These are phyloP conservation scores for Pristionchus arcanus DNA, from an alignment of 2,888 invertebrate species.

Conservation along the genomic window DNA sequence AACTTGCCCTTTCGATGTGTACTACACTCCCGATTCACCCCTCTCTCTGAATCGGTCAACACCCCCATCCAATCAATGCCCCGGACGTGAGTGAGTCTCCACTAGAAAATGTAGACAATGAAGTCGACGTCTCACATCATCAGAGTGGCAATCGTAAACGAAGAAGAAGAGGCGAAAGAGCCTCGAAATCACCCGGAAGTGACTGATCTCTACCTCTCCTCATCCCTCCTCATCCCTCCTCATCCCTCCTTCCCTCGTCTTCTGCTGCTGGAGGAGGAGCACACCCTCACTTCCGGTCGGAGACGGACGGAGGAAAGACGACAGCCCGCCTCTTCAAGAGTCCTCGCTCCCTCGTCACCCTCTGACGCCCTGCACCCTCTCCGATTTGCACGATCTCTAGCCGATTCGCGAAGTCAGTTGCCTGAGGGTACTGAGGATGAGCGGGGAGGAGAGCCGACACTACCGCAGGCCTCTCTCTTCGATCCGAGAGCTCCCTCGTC, in stretches of 20 bases:
- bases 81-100: background rate
- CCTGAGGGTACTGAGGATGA: conserved; percentile 22
- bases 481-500: background rate
- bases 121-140: background rate
- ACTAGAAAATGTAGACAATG: background rate
- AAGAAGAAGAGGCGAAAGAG: background rate
- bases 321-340: background rate
- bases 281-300: conserved; percentile 54
- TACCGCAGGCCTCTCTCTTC: background rate
- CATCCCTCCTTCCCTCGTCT: conserved; percentile 11
- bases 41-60: background rate
- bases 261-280: conserved; percentile 28
- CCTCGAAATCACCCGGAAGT: conserved; percentile 36
- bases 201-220: conserved; percentile 29
- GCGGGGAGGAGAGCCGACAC: background rate
- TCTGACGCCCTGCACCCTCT: conserved; percentile 21
- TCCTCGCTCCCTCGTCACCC: background rate
- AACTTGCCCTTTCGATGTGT: background rate
- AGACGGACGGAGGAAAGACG: conserved; percentile 7
- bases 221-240: conserved; percentile 37
- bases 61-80: background rate
- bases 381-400: background rate
- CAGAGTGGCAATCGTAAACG: conserved; percentile 1
- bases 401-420: background rate
- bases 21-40: background rate